Conservation (phyloP, 2,113 vertebrate genomes). For the Anolis sagrei region DNA sequence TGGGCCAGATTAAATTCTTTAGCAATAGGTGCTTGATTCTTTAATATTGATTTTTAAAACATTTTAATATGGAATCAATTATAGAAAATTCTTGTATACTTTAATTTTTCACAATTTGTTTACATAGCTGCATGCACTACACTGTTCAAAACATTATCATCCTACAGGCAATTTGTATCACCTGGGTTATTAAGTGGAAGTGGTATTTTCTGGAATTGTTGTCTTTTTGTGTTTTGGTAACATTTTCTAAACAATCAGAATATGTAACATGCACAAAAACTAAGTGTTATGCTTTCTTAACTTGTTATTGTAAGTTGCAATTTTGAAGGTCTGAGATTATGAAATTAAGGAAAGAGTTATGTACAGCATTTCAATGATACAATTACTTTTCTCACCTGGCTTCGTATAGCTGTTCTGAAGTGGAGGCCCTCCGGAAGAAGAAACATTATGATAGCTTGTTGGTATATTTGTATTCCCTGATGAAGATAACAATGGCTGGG, state of each 20-base stretch:
- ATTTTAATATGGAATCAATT: background rate
- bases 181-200: too few species aligned
- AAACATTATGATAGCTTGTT: conserved; percentile 70
- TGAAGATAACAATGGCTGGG: conserved; percentile 25
- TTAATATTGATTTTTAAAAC: too few species aligned
- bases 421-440: conserved; percentile 71
- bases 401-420: conserved; percentile 79
- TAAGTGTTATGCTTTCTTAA: background rate
- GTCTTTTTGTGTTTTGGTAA: background rate
- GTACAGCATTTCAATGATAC: background rate
- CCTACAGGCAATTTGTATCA: too few species aligned
- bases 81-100: too few species aligned
- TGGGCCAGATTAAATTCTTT: background rate
- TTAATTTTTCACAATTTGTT: too few species aligned
- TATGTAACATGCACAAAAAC: background rate
- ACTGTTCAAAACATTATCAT: too few species aligned
- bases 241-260: background rate
- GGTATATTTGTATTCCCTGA: conserved; percentile 73
- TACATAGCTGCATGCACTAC: too few species aligned
- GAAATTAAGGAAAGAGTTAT: background rate
- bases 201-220: background rate
- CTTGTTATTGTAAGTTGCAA: background rate
- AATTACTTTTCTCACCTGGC: conserved; percentile 68
- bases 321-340: background rate
- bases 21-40: too few species aligned